A percentile compares a stretch with the other conserved stretches of the same genome.
Evolutionary conservation across 2,797 vertebrate species (phyloP).

Genomic region (Nannoperca australis): DNA sequence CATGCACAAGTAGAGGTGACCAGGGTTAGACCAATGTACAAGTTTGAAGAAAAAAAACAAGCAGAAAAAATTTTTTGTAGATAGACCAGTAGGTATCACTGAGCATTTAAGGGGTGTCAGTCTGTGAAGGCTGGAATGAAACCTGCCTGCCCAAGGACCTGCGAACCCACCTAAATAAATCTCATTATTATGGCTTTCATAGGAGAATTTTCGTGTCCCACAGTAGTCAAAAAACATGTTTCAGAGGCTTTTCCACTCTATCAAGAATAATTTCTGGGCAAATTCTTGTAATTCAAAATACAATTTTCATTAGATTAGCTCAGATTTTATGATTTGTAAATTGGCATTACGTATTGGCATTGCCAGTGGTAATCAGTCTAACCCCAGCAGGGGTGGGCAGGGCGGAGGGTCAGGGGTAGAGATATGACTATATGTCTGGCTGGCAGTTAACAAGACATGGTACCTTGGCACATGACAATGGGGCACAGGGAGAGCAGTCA

Average conservation of each 20-base stretch:
- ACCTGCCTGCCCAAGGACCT: conserved; percentile 23
- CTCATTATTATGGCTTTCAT: conserved; percentile 70
- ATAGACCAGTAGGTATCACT: not conserved
- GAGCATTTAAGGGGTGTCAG: conserved; percentile 3
- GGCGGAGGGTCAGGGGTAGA: conserved; percentile 34
- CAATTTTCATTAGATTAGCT: conserved; percentile 19
- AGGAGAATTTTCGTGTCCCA: conserved; percentile 30
- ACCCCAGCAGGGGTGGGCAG: conserved; percentile 44
- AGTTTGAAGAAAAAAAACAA: not conserved
- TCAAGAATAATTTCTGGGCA: not conserved
- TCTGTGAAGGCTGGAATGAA: conserved; percentile 20
- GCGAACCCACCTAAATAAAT: conserved; percentile 32
- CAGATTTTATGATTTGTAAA: conserved; percentile 18
- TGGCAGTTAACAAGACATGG: conserved; percentile 80
- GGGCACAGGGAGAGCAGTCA: conserved; percentile 70
- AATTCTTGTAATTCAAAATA: conserved; percentile 18
- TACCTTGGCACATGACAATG: conserved; percentile 87
- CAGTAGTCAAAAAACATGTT: conserved; percentile 33
- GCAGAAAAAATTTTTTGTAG: not conserved
- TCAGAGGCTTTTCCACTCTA: conserved; percentile 12
- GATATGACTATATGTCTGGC: conserved; percentile 60
- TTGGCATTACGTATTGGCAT: not conserved
- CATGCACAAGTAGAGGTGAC: conserved; percentile 70
- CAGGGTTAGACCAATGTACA: conserved; percentile 57
- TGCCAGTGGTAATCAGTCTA: conserved; percentile 54